Evolutionary conservation across 2,797 vertebrate species (phyloP), one percentile per base, ranked within the genome.

Genomic region (Lagodon rhomboides): DNA sequence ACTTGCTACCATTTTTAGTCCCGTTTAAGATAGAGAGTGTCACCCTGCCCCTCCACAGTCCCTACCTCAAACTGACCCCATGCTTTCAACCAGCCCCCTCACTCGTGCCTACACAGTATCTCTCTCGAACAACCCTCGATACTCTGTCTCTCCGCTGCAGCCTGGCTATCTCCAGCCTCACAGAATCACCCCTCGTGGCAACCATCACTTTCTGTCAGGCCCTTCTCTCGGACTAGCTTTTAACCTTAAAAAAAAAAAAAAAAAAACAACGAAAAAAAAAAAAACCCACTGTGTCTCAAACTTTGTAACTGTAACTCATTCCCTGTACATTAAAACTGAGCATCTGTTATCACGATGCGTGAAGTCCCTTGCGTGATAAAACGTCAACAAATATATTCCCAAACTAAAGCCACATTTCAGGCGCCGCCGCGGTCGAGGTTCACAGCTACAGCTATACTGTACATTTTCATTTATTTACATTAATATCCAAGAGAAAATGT

Each of bases 1-100:
- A 95, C 96, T 94, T 94, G 91, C 93, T 91, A 91, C 91, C 92
- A 88, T 94, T 91, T 87, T 82, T 34, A 87, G 89, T 93, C 88
- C 87, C 92, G 76, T 93, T 93, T 88, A 92, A 90, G 91, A 91
- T 90, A 89, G 92, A 93, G 89, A 87, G 87, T 85, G 89, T 80
- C 86, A 34, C 78, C 82, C 84, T 66, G 73, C 56, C 79, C 79
- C 79, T 87, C 83, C 79, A 25, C 87, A 22, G 72, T 82, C 90
- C 77, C 91, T 83, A 82, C 90, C 87, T 87, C n/a, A 87, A 91
- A 90, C 91, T 90, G 92, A 91, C 87, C 82, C 79, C 80, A 68
- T 58, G 79, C 87, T 84, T 78, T 87, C 91, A 82, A 91, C 83
- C 88, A 88, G 89, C 85, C 90, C 89, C 81, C 85, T 83, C 84